Evolutionary conservation across 2,797 vertebrate genomes (phyloP).

Genomic region (Meriones psammophilus): DNA sequence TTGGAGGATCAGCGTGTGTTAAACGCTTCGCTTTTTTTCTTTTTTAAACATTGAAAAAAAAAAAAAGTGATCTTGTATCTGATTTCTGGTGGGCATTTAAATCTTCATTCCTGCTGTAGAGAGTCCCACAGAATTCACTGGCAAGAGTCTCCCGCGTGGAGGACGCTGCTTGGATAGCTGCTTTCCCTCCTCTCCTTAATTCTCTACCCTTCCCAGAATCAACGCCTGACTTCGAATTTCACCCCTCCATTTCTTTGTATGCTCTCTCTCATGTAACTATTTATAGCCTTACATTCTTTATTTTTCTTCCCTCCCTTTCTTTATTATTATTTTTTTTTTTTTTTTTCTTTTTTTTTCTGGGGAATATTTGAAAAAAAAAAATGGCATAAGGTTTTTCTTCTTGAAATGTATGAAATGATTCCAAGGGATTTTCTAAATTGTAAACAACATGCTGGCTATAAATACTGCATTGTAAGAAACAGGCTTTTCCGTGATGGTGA

Average conservation of each 20-base stretch:
- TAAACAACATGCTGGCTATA: constrained; percentile 53
- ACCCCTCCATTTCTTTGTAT: not conserved
- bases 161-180: not conserved
- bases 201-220: constrained; percentile 7
- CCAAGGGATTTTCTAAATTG: constrained; percentile 67
- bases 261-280: constrained; percentile 3
- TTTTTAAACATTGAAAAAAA: constrained; percentile 54
- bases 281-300: not conserved
- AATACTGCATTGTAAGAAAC: constrained; percentile 24
- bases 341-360: not conserved
- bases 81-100: constrained; percentile 75
- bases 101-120: constrained; percentile 57
- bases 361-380: constrained; percentile 34
- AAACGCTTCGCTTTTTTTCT: constrained; percentile 60
- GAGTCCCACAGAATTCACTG: constrained; percentile 63
- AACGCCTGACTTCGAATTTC: constrained; percentile 65
- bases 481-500: not conserved
- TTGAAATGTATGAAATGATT: constrained; percentile 65
- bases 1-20: constrained; percentile 40
- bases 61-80: constrained; percentile 69
- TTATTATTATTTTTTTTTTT: not conserved
- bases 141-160: not conserved
- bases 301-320: not conserved
- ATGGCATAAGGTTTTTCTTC: constrained; percentile 62
- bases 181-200: not conserved